Evolutionary conservation across 2,113 vertebrate species (phyloP).

Genomic region (Myocastor coypus): DNA sequence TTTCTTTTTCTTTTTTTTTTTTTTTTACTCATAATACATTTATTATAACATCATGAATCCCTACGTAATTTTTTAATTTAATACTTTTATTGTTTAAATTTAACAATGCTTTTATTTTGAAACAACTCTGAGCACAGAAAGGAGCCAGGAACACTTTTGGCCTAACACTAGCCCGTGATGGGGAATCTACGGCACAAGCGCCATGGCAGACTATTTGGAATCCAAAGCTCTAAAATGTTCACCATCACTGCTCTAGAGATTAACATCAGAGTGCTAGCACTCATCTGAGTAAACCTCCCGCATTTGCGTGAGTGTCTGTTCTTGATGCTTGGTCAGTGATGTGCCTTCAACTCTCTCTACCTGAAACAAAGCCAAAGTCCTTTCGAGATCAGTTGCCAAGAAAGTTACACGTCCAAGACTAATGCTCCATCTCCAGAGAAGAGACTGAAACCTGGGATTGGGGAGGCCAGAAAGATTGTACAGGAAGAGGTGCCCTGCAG

Average conservation of each 20-base stretch:
- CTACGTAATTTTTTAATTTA: no score
- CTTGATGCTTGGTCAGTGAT: background rate
- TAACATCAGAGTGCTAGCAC: background rate
- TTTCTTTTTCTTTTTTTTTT: no score
- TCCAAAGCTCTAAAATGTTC: background rate
- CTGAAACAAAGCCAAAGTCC: background rate
- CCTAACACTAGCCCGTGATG: background rate
- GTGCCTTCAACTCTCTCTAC: background rate
- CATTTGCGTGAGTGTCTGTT: background rate
- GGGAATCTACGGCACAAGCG: background rate
- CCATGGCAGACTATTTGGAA: background rate
- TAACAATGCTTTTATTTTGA: constrained; percentile 42
- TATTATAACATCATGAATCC: no score
- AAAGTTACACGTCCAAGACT: background rate
- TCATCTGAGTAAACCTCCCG: background rate
- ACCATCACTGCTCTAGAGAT: background rate
- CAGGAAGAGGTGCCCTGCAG: background rate
- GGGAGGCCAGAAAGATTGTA: background rate
- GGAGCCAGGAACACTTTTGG: background rate
- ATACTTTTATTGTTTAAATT: no score
- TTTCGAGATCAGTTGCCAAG: background rate
- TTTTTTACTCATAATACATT: no score
- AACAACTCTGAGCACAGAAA: background rate
- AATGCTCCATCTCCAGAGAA: background rate
- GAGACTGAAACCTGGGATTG: background rate